Conservation (phyloP, 2,113 vertebrate species). For the Gopherus evgoodei region DNA sequence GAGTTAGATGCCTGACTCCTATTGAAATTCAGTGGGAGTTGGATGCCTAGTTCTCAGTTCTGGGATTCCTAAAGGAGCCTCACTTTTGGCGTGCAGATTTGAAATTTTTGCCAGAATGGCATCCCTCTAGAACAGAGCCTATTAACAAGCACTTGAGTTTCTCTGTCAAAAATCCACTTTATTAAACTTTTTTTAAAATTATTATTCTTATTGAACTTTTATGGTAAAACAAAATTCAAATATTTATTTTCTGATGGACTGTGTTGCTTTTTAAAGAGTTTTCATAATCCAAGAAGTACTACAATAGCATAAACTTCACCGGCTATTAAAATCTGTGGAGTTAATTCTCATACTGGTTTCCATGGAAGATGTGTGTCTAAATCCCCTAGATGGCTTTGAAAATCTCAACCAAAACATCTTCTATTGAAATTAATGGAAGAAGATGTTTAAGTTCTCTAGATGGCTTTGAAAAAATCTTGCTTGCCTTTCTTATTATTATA, state of each 20-base stretch:
- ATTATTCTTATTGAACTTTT: not conserved
- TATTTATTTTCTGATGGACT: not conserved
- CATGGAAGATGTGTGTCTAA: not conserved
- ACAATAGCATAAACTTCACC: not conserved
- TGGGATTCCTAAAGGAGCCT: not conserved
- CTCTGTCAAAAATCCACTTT: not conserved
- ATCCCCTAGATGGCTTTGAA: no score
- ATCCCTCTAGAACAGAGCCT: not conserved
- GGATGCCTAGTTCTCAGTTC: not conserved
- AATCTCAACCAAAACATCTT: not conserved
- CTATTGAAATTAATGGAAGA: not conserved
- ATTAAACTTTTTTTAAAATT: not conserved
- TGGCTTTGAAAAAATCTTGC: conserved; percentile 19
- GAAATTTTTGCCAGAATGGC: not conserved
- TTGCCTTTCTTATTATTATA: not conserved
- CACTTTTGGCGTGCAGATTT: not conserved
- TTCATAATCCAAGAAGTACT: not conserved
- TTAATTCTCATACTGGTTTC: not conserved
- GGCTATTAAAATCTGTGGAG: not conserved
- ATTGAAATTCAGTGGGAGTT: not conserved
- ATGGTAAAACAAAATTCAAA: not conserved
- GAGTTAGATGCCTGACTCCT: accelerated
- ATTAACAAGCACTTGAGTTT: not conserved
- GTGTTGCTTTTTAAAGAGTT: not conserved
- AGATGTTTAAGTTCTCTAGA: not conserved